Conservation (phyloP, 2,888 invertebrate genomes). For the Rhogogaster chlorosoma region DNA sequence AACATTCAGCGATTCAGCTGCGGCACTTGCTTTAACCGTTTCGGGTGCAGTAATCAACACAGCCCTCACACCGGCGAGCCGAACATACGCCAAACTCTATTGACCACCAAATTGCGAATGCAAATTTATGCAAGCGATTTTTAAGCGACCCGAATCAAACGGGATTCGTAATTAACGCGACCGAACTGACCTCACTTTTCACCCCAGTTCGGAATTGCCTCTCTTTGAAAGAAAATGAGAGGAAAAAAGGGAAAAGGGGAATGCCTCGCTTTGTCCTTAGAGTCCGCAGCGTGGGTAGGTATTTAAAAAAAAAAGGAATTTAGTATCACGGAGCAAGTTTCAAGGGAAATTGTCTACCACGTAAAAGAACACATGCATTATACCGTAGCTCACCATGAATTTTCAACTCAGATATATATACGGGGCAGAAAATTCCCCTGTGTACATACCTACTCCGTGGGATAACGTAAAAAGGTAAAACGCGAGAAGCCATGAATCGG, state of each 20-base stretch:
- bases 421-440: background rate
- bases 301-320: background rate
- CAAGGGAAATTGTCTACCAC: background rate
- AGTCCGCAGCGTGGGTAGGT: background rate
- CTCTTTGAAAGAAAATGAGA: background rate
- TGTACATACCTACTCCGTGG: background rate
- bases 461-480: background rate
- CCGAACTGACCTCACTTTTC: slow-evolving; percentile 30
- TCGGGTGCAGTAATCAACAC: background rate
- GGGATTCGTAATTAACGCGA: slow-evolving; percentile 33
- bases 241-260: background rate
- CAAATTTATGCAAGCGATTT: slow-evolving; percentile 35
- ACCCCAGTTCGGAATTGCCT: background rate
- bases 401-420: background rate
- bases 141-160: slow-evolving; percentile 41
- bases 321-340: background rate
- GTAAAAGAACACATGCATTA: background rate
- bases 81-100: slow-evolving; percentile 29
- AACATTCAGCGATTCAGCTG: background rate
- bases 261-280: background rate
- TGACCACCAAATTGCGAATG: slow-evolving; percentile 15
- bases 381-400: background rate
- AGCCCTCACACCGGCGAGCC: background rate
- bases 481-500: background rate
- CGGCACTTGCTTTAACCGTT: background rate